Base-by-base conservation (phyloP, 2,797 vertebrate species). In the Oreonectes daqikongensis region DNA sequence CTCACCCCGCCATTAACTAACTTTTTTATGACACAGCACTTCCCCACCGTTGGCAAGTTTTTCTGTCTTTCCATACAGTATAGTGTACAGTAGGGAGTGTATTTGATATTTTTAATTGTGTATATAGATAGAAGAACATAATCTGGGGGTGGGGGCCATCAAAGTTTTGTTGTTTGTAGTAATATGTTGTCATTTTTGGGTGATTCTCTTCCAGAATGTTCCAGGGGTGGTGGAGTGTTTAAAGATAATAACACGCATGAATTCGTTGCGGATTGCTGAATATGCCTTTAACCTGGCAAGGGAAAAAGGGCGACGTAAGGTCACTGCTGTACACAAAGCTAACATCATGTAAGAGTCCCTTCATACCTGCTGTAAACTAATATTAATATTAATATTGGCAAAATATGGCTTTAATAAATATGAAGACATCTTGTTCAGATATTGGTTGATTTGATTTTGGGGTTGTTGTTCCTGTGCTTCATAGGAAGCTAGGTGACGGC, bases 271-370 rank as follows among this genome's bases (percentile, higher is more conserved):
- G 75, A 95, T 96, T 1, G 94, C 95, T 0, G 94, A 95, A 26
- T 95, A 94, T 0, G 94, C 95, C 3, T 96, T 96, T 75, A 87
- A 85, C 40, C 81, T 91, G 60, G 94, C 94, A 4, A 87, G 92
- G n/a, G 89, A 94, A 59, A 88, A 86, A 3, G 91, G 93, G 20
- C 93, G 93, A 17, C 84, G 86, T 84, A 90, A 89, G 72, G 92
- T 96, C 82, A 96, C 94, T 0, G 95, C 94, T 0, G 94, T 96
- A 2, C 95, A 96, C 89, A 96, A 96, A 84, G 95, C 95, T 66
- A 96, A 96, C 85, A 96, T 95, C 87, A 95, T 96, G 94, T 95
- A 80, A 46, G 85, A 87, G 3, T 60, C 44, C 22, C 0, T 44
- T 12, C 20, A 26, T 4, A 14, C 18, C 63, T 44, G 57, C 32